Evolutionary conservation across 2,888 invertebrate species (phyloP).

Genomic region (Bombylius discolor): DNA sequence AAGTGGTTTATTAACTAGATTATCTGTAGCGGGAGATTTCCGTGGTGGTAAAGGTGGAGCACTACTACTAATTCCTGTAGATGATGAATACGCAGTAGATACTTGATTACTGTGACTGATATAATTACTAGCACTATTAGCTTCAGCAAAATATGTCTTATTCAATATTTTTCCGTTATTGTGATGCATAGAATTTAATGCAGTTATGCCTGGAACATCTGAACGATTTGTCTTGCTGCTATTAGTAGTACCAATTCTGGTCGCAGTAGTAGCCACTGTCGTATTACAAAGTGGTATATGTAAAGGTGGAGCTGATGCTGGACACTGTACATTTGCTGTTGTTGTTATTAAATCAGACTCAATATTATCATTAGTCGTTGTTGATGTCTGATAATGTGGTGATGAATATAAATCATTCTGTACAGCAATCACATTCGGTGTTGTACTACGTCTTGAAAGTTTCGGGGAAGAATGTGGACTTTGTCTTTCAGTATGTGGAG

Average conservation of each 20-base stretch:
- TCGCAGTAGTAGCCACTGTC: background rate
- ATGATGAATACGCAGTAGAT: background rate
- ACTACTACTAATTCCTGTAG: slow-evolving; percentile 26
- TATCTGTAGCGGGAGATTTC: slow-evolving; percentile 39
- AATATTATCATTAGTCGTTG: slow-evolving; percentile 19
- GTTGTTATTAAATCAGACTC: slow-evolving; percentile 12
- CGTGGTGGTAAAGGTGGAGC: slow-evolving; percentile 45
- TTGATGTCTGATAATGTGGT: slow-evolving; percentile 19
- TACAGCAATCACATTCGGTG: slow-evolving; percentile 34
- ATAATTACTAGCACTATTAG: slow-evolving; percentile 15
- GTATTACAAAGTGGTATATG: slow-evolving; percentile 20
- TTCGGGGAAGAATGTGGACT: slow-evolving; percentile 48
- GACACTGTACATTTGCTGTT: slow-evolving; percentile 17
- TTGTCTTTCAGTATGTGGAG: slow-evolving; percentile 35
- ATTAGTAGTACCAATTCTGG: slow-evolving; percentile 1
- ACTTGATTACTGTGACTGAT: background rate
- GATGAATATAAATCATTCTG: slow-evolving; percentile 34
- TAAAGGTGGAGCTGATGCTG: slow-evolving; percentile 28
- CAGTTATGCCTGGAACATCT: slow-evolving; percentile 32
- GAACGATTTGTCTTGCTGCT: slow-evolving; percentile 24
- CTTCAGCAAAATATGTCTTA: slow-evolving; percentile 22
- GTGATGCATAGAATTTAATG: slow-evolving; percentile 12
- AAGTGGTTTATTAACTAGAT: slow-evolving; percentile 19
- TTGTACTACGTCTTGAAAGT: slow-evolving; percentile 37
- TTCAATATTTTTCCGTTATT: slow-evolving; percentile 12